Evolutionary conservation across 2,113 vertebrate genomes (phyloP), one percentile per base, ranked within the genome.

Genomic region (Setophaga petechia): DNA sequence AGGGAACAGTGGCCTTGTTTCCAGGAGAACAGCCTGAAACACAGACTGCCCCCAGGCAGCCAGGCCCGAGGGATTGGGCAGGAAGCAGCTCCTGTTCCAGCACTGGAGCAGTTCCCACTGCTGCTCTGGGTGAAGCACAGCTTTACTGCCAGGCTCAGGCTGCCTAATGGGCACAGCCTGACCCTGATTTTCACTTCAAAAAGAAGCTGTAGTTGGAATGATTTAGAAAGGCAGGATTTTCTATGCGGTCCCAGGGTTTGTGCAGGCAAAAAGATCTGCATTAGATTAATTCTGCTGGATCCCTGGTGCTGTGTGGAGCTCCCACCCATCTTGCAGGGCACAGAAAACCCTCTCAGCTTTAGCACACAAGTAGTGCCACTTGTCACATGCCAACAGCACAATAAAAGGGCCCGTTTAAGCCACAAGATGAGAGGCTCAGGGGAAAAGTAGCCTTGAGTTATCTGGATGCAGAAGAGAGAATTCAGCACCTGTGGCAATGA

Each of bases 401-500:
- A 47, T 10, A 31, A 52, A 92, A 54, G 54, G 51, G 33, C 39
- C 72, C 1, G 20, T 71, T 72, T 8, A 9, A 89, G 76, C 61
- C 89, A 55, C 2, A 5, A 17, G 57, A 44, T 37, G 19, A 16
- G 47, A 87, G 28, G 35, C 68, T 88, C 59, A n/a, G 23, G 47
- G 83, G 79, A 92, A 84, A 75, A 96, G 83, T 18, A 86, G 90
- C 90, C 68, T 87, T 67, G 79, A 96, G 92, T 93, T 77, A 90
- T 67, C 83, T 67, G 61, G 79, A 80, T 94, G 82, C 65, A 86
- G 69, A 88, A 57, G 82, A 84, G 79, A 69, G 52, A 95, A 92
- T 92, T 67, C 79, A 84, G 72, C 92, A 94, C 90, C 94, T 68
- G 85, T 92, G 93, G 91, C 93, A 77, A 90, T 13, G 87, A 87